A percentile compares a stretch with the other conserved stretches of the same genome.
phyloP scores from a whole-genome alignment of 2,888 invertebrate species.

The Brassicogethes aeneus region DNA sequence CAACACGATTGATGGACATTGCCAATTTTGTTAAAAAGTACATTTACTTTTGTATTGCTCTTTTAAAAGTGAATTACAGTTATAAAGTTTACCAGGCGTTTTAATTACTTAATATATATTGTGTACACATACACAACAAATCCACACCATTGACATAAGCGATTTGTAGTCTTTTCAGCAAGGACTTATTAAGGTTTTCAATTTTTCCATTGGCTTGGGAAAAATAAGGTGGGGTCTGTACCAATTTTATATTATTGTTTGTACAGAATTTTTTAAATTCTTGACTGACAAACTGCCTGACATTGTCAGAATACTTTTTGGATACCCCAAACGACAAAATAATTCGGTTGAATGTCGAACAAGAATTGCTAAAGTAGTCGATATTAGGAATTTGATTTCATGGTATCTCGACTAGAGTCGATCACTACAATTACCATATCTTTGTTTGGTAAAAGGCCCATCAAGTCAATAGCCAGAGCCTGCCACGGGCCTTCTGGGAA shows the following conservation, averaged over 20 bases:
- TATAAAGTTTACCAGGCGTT: no score
- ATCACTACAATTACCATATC: constrained; percentile 13
- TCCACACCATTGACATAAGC: constrained; percentile 3
- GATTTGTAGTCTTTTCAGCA: constrained; percentile 7
- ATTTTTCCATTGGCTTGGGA: constrained; percentile 20
- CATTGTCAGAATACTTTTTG: constrained; percentile 16
- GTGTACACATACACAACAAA: no score
- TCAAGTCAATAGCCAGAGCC: constrained; percentile 15
- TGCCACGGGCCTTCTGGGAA: constrained; percentile 12
- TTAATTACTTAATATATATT: no score
- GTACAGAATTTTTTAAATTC: no score
- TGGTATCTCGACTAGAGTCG: constrained; percentile 13
- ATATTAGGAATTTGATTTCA: constrained; percentile 11
- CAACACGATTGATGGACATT: no score
- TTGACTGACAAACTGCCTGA: constrained; percentile 13
- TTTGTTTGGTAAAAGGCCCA: constrained; percentile 12
- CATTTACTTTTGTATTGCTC: no score
- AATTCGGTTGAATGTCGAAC: constrained; percentile 10
- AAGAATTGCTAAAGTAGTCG: constrained; percentile 9
- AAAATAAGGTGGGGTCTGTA: constrained; percentile 14
- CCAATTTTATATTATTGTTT: constrained; percentile 11
- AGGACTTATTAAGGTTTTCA: constrained; percentile 18
- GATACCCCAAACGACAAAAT: constrained; percentile 13
- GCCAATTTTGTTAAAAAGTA: no score
- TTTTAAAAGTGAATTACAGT: no score